Conservation (phyloP, 2,888 invertebrate species). For the Spialia ferax region DNA sequence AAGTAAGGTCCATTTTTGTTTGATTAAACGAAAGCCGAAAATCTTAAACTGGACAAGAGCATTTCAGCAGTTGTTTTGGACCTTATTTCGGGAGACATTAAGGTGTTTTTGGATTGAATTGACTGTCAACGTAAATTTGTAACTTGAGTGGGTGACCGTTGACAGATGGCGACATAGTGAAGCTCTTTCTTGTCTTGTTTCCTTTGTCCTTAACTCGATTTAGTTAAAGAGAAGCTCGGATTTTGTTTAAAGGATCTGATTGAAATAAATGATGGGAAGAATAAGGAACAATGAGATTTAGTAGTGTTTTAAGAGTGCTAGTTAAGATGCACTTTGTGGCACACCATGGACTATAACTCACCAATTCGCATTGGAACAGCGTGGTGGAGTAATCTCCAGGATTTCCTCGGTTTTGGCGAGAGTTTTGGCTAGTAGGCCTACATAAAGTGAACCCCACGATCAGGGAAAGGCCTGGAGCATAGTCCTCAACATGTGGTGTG, state of each 20-base stretch:
- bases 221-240: slow-evolving; percentile 69
- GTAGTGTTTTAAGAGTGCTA: not conserved
- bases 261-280: slow-evolving; percentile 25
- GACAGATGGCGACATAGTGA: slow-evolving; percentile 74
- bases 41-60: slow-evolving; percentile 35
- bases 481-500: no score
- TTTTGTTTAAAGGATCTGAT: slow-evolving; percentile 53
- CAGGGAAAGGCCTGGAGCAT: no score
- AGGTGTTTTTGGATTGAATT: slow-evolving; percentile 31
- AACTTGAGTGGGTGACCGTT: slow-evolving; percentile 64
- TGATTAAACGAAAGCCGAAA: slow-evolving; percentile 42
- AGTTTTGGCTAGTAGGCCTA: no score
- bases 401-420: no score
- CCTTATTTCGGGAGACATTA: not conserved
- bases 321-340: not conserved
- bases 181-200: slow-evolving; percentile 73
- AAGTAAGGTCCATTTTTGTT: slow-evolving; percentile 50
- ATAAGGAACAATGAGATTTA: not conserved
- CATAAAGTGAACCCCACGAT: no score
- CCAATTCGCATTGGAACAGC: no score
- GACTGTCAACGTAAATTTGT: slow-evolving; percentile 46
- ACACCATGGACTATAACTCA: no score
- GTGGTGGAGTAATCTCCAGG: no score
- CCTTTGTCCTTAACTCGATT: slow-evolving; percentile 74
- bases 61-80: slow-evolving; percentile 1